phyloP scores from a whole-genome alignment of 2,113 vertebrate species.

The Otocyon megalotis region DNA sequence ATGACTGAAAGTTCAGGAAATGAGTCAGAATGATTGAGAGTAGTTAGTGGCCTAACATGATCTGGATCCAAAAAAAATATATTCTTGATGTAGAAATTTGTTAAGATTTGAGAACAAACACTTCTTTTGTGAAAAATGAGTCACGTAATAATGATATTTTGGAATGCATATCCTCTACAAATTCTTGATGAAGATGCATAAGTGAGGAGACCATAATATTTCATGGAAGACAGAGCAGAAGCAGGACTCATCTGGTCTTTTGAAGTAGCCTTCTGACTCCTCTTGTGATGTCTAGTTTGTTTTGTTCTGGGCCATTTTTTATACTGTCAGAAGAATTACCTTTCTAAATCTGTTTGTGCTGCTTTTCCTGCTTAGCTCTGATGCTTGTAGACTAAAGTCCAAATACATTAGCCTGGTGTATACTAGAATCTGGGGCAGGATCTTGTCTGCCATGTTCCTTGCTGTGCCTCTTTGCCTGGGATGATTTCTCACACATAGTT shows the following conservation, averaged over 20 bases:
- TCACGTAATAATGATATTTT: background rate
- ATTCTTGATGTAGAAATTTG: conserved; percentile 34
- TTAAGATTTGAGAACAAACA: conserved; percentile 43
- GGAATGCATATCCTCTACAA: background rate
- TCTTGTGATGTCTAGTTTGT: background rate
- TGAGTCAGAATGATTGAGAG: conserved; percentile 64
- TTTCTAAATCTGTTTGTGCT: background rate
- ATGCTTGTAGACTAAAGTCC: background rate
- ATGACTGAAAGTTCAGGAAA: conserved; percentile 55
- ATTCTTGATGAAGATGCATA: background rate
- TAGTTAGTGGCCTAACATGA: background rate
- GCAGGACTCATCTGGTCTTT: background rate
- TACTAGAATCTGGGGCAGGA: background rate
- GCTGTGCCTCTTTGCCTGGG: background rate
- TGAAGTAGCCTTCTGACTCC: background rate
- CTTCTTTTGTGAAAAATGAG: background rate
- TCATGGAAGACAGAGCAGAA: background rate
- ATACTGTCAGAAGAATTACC: background rate
- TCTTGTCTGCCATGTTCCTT: background rate
- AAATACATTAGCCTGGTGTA: background rate
- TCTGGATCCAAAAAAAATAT: conserved; percentile 44
- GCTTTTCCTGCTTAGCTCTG: background rate
- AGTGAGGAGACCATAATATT: background rate
- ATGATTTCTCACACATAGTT: background rate
- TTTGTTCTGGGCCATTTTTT: background rate